Evolutionary conservation across 2,888 invertebrate species (phyloP).

Genomic region (Drepanosiphum platanoidis): DNA sequence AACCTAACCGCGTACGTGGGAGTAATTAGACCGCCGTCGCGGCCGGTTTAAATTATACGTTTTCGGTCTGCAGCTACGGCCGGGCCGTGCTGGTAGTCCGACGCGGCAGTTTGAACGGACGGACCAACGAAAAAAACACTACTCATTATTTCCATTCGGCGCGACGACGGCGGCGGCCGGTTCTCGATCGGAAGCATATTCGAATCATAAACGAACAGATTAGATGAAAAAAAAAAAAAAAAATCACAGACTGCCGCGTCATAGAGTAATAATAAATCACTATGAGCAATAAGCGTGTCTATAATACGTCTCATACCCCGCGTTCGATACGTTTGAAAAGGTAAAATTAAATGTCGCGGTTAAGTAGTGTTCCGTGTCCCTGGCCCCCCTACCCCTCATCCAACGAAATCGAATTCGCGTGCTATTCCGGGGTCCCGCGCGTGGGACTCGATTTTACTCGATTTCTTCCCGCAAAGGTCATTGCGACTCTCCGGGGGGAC

Average conservation of each 20-base stretch:
- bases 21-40: constrained; percentile 42
- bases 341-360: too few relatives aligned
- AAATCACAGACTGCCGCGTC: background rate
- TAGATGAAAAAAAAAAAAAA: background rate
- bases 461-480: too few relatives aligned
- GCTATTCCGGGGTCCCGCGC: too few relatives aligned
- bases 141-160: background rate
- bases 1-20: constrained; percentile 20
- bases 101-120: background rate
- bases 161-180: background rate
- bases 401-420: too few relatives aligned
- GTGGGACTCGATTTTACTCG: too few relatives aligned
- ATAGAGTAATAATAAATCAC: background rate
- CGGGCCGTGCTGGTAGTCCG: too few relatives aligned
- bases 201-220: background rate
- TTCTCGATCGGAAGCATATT: background rate
- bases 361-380: too few relatives aligned
- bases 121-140: background rate
- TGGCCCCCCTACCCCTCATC: too few relatives aligned
- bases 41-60: constrained; percentile 41
- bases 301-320: background rate
- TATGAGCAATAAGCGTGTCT: background rate
- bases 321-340: background rate
- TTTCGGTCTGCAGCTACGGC: too few relatives aligned
- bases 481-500: too few relatives aligned